Evolutionary conservation across 2,888 invertebrate species (phyloP), one percentile per base, ranked within the genome.

Genomic region (Euclidia mi): DNA sequence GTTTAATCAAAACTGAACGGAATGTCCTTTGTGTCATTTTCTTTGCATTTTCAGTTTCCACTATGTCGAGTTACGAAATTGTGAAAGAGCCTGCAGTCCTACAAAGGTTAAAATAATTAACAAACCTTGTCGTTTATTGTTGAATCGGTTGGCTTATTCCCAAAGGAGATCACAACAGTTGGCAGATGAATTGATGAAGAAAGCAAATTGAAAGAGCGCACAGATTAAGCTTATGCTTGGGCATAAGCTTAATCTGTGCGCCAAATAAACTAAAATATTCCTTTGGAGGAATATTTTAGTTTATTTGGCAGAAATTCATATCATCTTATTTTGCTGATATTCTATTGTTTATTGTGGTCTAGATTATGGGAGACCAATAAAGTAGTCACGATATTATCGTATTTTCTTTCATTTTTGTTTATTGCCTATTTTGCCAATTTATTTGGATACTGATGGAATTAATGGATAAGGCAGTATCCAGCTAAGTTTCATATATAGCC

Each of bases 181-280:
- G 43, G 43, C 43, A 38, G 31, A 43, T 18, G 29, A 43, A 50
- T 20, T 38, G 50, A 43, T 29, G 43, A 50, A 43, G 14, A 50
- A 50, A 7, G 18, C 50, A 37, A 17, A 17, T 44, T 31, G 11
- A 34, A 44, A 38, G 12, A 20, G 37, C 18, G n/a, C 17, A n/a
- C 14, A 9, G 37, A 51, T 20, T 37, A 44, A 31, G 11, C 18
- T 37, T 37, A 28, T 31, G 31, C 10, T 7, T 12, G n/a, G n/a
- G n/a, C n/a, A n/a, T n/a, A n/a, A n/a, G n/a, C n/a, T n/a, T n/a
- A n/a, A n/a, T n/a, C n/a, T n/a, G n/a, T n/a, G n/a, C n/a, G 37
- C 37, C 3, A 37, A 28, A 46, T 46, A 46, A 37, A 11, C 37
- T 14, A 11, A 37, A 15, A 37, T 46, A 46, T 29, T 37, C 11